Conservation (phyloP, 2,113 vertebrate species). For the Misgurnus anguillicaudatus region DNA sequence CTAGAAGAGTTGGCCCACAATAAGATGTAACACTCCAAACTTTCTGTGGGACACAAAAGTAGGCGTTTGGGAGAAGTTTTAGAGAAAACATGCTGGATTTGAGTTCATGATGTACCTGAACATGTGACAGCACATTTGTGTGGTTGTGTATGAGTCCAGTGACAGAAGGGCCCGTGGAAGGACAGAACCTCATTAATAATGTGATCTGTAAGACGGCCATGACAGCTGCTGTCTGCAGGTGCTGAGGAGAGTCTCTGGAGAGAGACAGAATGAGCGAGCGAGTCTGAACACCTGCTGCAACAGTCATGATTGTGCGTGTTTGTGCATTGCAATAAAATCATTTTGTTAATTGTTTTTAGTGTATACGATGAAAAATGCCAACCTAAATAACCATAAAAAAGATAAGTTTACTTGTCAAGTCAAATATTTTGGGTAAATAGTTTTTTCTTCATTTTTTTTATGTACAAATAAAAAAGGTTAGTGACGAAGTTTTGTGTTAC, state of each 20-base stretch:
- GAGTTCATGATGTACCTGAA: constrained; percentile 3
- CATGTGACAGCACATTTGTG: constrained; percentile 6
- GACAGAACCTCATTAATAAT: constrained; percentile 39
- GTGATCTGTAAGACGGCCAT: constrained; percentile 27
- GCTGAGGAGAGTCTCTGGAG: constrained; percentile 18
- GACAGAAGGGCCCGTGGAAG: constrained; percentile 28
- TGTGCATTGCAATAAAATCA: background rate
- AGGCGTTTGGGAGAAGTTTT: background rate
- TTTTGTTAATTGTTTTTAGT: too few relatives aligned
- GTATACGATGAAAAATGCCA: too few relatives aligned
- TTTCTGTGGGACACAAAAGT: background rate
- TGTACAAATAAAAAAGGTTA: too few relatives aligned
- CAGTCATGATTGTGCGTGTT: background rate
- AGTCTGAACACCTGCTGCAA: constrained; percentile 6
- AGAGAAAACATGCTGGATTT: background rate
- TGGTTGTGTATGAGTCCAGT: constrained; percentile 23
- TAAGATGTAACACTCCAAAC: background rate
- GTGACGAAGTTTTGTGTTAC: too few relatives aligned
- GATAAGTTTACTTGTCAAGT: too few relatives aligned
- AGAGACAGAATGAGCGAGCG: background rate
- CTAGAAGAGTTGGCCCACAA: background rate
- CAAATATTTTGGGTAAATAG: too few relatives aligned
- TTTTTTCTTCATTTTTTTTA: too few relatives aligned
- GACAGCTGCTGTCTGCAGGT: constrained; percentile 48
- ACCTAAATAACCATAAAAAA: too few relatives aligned